Evolutionary conservation across 2,113 vertebrate genomes (phyloP).

Genomic region (Pomatorhinus ruficollis): DNA sequence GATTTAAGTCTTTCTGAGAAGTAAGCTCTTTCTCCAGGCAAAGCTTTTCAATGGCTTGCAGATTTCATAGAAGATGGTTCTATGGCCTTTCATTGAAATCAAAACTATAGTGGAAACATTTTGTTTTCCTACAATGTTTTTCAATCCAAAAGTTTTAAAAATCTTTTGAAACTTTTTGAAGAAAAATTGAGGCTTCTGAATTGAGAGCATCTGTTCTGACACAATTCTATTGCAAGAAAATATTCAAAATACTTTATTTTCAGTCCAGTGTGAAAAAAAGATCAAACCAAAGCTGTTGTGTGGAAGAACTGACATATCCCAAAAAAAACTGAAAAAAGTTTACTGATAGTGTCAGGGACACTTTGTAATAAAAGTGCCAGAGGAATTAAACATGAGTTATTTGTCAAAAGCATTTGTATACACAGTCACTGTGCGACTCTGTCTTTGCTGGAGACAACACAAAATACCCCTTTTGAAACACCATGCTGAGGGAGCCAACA

Average conservation of each 20-base stretch:
- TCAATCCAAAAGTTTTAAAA: not conserved
- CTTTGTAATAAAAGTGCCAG: not conserved
- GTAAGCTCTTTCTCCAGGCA: not conserved
- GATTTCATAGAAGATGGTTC: not conserved
- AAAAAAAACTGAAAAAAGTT: not conserved
- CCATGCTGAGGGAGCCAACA: not conserved
- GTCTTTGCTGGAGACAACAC: not conserved
- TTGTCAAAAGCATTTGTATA: not conserved
- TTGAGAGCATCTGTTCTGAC: constrained; percentile 11
- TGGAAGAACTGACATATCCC: not conserved
- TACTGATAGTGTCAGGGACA: not conserved
- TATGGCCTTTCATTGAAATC: not conserved
- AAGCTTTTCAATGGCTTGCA: not conserved
- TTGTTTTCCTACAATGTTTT: not conserved
- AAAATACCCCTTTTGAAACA: not conserved
- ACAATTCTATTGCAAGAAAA: not conserved
- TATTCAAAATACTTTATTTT: constrained; percentile 20
- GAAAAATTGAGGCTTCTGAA: not conserved
- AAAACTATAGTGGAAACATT: not conserved
- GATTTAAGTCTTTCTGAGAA: not conserved
- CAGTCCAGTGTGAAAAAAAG: not conserved
- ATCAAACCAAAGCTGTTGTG: not conserved
- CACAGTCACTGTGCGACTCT: not conserved
- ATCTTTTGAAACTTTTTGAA: not conserved
- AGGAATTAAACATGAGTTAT: not conserved